phyloP scores from a whole-genome alignment of 1,140 invertebrate species.

The Sycophaga agraensis region DNA sequence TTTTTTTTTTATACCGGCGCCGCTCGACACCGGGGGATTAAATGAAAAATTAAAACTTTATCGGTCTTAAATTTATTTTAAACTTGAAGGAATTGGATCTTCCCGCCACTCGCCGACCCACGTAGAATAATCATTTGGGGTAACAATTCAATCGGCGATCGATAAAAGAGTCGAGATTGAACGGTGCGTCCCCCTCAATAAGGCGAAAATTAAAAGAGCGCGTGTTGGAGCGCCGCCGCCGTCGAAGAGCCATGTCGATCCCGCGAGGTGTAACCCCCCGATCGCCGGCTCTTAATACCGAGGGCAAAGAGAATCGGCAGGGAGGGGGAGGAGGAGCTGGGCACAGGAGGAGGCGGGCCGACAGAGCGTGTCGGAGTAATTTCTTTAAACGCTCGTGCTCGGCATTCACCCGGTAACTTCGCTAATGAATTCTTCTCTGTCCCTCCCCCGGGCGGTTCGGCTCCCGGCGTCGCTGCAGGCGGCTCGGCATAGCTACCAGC shows the following conservation, averaged over 20 bases:
- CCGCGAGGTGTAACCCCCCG: background rate
- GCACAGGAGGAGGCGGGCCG: background rate
- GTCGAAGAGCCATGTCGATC: background rate
- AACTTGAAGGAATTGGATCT: background rate
- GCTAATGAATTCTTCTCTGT: conserved; percentile 31
- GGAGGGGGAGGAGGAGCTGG: background rate
- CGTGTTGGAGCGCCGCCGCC: background rate
- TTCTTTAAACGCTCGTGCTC: conserved; percentile 20
- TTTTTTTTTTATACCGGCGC: too few relatives aligned
- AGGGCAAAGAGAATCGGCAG: background rate
- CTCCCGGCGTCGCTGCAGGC: too few relatives aligned
- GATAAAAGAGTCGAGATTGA: conserved; percentile 4
- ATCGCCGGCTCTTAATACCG: too few relatives aligned
- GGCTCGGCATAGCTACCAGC: too few relatives aligned
- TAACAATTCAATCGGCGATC: background rate
- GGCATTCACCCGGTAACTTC: conserved; percentile 16
- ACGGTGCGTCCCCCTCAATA: background rate
- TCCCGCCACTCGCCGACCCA: background rate
- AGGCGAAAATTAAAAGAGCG: conserved; percentile 7
- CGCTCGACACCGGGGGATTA: too few relatives aligned
- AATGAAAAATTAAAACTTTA: background rate
- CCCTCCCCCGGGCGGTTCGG: too few relatives aligned
- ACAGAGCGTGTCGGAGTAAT: conserved; percentile 5
- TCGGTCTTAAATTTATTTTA: background rate
- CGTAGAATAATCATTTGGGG: background rate